Evolutionary conservation across 2,888 invertebrate species (phyloP), one percentile per base, ranked within the genome.

Genomic region (Biston stratarius): DNA sequence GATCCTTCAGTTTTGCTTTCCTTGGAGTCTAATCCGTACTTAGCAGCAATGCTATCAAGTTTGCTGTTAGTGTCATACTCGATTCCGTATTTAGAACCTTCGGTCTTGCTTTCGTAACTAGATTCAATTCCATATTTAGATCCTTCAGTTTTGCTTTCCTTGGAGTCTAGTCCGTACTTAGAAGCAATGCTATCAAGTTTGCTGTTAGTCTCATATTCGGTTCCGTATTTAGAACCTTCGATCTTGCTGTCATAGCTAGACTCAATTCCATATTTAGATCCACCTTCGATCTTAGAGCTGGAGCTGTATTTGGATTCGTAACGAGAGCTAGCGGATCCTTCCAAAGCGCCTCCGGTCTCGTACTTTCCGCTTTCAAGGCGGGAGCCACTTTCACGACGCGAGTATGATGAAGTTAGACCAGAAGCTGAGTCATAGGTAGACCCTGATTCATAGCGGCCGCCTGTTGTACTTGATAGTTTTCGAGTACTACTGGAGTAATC

Each of bases 401-500:
- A 84, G 73, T 86, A 84, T 1, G 89, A 85, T 0, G 87, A 86
- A 6, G 85, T 79, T 12, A 85, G 67, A 6, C 89, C 90, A 15
- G 84, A 81, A 56, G 85, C 87, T 0, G 38, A 38, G 42, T 90
- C 90, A 44, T 86, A 79, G 12, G 83, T 81, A 8, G 89, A 83
- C 5, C 91, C 89, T 8, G 91, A 88, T 71, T 93, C 93, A 62
- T 91, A 90, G 67, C 91, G 91, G 40, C 89, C 88, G 14, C 89
- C 87, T 15, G 59, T 59, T 15, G 49, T 48, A 57, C 79, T 88
- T 44, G 90, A 89, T 72, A 84, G 61, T 69, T 88, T 89, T 66
- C 90, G 85, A 72, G 83, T 87, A 74, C 91, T 92, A 80, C 90
- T 92, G 84, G 92, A 89, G 81, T 92, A 92, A 79, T 94, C 86